Evolutionary conservation across 2,797 vertebrate species (phyloP).

Genomic region (Pangasius sanitwongsei): DNA sequence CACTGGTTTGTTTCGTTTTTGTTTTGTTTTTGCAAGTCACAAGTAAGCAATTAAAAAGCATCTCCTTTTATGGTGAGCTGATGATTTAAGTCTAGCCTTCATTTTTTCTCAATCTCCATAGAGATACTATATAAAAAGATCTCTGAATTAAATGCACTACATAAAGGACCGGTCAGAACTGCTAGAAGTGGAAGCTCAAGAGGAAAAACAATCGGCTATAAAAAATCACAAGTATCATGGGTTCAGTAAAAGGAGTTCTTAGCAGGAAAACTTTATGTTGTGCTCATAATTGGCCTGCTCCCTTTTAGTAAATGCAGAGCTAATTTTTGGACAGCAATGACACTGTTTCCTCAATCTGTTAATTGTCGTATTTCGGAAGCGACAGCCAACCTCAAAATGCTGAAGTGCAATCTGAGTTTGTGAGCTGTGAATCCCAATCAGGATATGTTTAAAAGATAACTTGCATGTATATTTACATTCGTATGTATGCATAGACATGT

Average conservation of each 20-base stretch:
- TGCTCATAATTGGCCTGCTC: neutral
- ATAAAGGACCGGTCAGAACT: neutral
- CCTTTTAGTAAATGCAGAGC: constrained; percentile 26
- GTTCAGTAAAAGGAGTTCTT: neutral
- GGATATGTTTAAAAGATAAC: neutral
- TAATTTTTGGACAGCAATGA: constrained; percentile 29
- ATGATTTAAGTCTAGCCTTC: neutral
- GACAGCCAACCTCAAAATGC: neutral
- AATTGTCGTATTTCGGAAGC: neutral
- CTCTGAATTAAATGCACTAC: neutral
- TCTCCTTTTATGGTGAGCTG: neutral
- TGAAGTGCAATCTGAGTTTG: neutral
- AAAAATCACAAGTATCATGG: neutral
- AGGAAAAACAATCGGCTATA: neutral
- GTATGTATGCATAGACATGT: neutral
- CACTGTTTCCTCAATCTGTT: constrained; percentile 31
- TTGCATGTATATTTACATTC: neutral
- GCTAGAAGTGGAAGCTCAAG: neutral
- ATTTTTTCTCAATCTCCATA: neutral
- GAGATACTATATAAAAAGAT: neutral
- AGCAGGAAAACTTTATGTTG: neutral
- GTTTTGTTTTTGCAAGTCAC: no score
- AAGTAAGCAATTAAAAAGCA: neutral
- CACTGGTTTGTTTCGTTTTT: neutral
- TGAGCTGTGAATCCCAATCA: constrained; percentile 18